These are phyloP conservation scores for Macrosiphum euphorbiae DNA, from an alignment of 2,888 invertebrate genomes.

Conservation along the genomic window DNA sequence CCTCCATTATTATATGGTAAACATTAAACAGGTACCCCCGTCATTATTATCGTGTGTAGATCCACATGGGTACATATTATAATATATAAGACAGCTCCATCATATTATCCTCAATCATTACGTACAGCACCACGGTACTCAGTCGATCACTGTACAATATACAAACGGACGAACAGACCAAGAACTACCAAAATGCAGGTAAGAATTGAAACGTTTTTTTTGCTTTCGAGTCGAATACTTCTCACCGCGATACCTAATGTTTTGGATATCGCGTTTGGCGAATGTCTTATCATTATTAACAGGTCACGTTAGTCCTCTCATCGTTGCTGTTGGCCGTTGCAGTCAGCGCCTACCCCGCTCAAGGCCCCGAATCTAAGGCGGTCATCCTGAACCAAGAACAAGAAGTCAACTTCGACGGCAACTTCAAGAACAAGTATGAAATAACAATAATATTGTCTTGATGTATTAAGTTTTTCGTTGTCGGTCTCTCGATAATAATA, in stretches of 20 bases:
- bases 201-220: background rate
- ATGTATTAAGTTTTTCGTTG: background rate
- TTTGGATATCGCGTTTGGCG: background rate
- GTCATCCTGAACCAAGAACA: slow-evolving; percentile 66
- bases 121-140: background rate
- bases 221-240: background rate
- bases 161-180: background rate
- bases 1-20: slow-evolving; percentile 59
- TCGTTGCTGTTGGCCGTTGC: slow-evolving; percentile 67
- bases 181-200: slow-evolving; percentile 48
- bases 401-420: slow-evolving; percentile 67
- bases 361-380: slow-evolving; percentile 67
- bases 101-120: background rate
- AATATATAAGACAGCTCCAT: slow-evolving; percentile 7
- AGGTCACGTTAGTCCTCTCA: slow-evolving; percentile 46
- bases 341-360: slow-evolving; percentile 68
- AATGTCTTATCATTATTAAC: background rate
- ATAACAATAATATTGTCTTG: background rate
- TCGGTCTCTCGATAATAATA: background rate
- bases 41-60: background rate
- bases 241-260: background rate
- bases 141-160: background rate
- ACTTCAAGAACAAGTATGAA: slow-evolving; percentile 67
- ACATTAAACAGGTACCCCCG: slow-evolving; percentile 44
- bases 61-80: background rate